A percentile compares a stretch with the other conserved stretches of the same genome.
Conservation (phyloP, 2,113 vertebrate species). For the Cololabis saira region DNA sequence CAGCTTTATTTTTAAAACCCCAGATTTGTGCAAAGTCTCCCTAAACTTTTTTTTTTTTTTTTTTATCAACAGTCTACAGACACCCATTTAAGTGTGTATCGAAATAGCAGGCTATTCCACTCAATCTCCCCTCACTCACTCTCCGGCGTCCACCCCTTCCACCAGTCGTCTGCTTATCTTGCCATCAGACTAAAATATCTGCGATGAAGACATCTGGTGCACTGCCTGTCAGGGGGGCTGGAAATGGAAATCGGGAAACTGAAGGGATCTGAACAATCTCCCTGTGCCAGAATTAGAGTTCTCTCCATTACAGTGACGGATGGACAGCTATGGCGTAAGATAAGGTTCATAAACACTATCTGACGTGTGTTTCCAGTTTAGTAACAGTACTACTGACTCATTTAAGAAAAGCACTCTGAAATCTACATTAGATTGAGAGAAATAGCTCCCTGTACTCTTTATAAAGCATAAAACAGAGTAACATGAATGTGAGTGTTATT, state of each 20-base stretch:
- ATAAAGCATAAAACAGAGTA: not conserved
- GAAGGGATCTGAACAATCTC: constrained; percentile 70
- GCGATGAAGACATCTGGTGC: constrained; percentile 74
- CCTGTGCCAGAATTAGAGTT: constrained; percentile 69
- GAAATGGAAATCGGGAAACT: constrained; percentile 73
- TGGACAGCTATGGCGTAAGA: constrained; percentile 55
- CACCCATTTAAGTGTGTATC: constrained; percentile 30
- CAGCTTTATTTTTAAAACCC: constrained; percentile 14
- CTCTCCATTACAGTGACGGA: constrained; percentile 69
- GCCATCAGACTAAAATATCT: constrained; percentile 74
- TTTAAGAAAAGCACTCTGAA: constrained; percentile 19
- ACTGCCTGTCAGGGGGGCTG: constrained; percentile 73
- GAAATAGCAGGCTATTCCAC: constrained; percentile 43
- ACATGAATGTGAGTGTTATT: not conserved
- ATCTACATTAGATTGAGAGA: not conserved
- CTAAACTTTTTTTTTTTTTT: constrained; percentile 30
- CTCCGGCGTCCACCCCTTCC: constrained; percentile 33
- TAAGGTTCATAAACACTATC: constrained; percentile 34
- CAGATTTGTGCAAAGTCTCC: constrained; percentile 23
- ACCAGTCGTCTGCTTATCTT: constrained; percentile 59
- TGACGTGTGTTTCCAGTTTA: constrained; percentile 44
- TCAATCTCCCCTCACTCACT: constrained; percentile 17
- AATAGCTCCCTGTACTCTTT: too few species aligned
- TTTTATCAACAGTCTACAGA: constrained; percentile 37
- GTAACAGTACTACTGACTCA: constrained; percentile 27